Conservation (phyloP, 2,113 vertebrate genomes). For the Nothobranchius kuhntae region DNA sequence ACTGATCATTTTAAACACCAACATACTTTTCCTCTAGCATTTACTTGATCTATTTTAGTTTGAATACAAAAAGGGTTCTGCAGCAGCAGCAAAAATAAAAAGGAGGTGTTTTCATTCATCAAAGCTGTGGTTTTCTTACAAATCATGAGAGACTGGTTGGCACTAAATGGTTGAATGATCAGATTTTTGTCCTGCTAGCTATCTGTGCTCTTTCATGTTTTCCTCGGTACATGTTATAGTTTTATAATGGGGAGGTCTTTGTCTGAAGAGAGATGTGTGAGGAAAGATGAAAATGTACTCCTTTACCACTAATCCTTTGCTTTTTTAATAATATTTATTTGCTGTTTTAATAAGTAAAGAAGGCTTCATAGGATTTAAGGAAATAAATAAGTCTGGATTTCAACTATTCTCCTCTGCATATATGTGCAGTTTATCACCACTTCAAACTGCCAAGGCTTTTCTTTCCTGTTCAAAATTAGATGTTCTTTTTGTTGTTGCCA, state of each 20-base stretch:
- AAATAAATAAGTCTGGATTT: no score
- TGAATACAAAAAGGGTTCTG: background rate
- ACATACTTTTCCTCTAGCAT: constrained; percentile 5
- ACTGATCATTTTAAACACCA: background rate
- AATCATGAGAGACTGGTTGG: background rate
- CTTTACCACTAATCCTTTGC: no score
- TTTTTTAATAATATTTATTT: no score
- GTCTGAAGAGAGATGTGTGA: constrained; percentile 15
- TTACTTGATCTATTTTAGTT: constrained; percentile 15
- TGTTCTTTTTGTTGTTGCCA: constrained; percentile 40
- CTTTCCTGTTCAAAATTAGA: background rate
- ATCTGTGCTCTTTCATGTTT: background rate
- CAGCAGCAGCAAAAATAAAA: background rate
- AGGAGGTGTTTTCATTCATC: background rate
- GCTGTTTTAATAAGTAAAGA: no score
- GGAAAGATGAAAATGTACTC: background rate
- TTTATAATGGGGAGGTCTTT: background rate
- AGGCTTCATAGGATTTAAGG: no score
- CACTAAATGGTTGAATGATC: background rate
- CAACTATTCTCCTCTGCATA: no score
- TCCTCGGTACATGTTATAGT: background rate
- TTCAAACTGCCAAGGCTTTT: no score
- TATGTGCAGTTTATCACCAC: no score
- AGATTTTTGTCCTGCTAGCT: constrained; percentile 2
- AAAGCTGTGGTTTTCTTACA: constrained; percentile 11